Base-by-base conservation (phyloP, 2,888 invertebrate genomes). In the Chrysolina americana region DNA sequence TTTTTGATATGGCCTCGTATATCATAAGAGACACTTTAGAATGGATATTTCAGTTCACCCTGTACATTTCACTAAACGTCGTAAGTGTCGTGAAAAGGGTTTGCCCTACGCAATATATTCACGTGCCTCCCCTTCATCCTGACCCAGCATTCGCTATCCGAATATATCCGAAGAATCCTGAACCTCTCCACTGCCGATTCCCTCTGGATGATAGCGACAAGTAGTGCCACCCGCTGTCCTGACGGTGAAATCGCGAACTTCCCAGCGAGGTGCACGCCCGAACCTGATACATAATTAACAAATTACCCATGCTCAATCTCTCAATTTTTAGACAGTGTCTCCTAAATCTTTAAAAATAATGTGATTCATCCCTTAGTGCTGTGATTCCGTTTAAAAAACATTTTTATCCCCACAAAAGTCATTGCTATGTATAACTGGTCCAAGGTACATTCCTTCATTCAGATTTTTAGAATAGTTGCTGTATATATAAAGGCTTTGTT, bases 261-360 rank as follows among this genome's bases (percentile, higher is more conserved):
- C 19, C 47, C 5, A 23, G 80, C 47, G 81, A 83, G 83, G 84
- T 84, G 83, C 79, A 85, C 87, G 86, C 87, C 86, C 86, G 84
- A 83, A 82, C 80, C 82, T 74, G 82, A 83, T 86, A 81, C 83
- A 85, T 84, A 84, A 85, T 86, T 85, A 44, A 47, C 44, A 84
- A 85, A 80, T 59, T 59, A 82, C 81, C 81, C 81, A 80, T 82
- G 81, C 82, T 81, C 81, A 83, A 82, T 80, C 59, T 59, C 28
- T 36, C 59, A 59, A n/a, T 59, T 59, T 68, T 59, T 65, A 50
- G 62, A 76, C 69, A 75, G 50, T 79, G 81, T 82, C 80, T 71
- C 78, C 78, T 74, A 79, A 79, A 82, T 81, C 77, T 56, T 75
- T 75, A 77, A 78, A 74, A 79, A 79, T 74, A 77, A 81, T 83